Evolutionary conservation across 1,140 invertebrate genomes (phyloP).

Genomic region (Drosophila aff.): DNA sequence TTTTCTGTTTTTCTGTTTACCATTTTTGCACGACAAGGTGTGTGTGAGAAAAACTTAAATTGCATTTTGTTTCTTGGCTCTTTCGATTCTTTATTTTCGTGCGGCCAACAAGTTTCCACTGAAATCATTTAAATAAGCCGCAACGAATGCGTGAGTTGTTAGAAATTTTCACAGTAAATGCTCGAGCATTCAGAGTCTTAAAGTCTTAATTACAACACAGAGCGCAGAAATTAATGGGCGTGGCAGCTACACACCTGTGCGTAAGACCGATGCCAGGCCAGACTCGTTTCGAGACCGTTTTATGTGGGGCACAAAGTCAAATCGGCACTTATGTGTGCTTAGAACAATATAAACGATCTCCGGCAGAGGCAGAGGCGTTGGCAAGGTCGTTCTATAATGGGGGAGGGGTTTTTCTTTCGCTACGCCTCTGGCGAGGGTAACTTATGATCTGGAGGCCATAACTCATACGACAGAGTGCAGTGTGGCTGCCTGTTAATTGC

Average conservation of each 20-base stretch:
- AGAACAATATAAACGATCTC: constrained; percentile 44
- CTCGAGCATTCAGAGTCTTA: constrained; percentile 29
- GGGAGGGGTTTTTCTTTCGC: not conserved
- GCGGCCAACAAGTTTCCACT: constrained; percentile 37
- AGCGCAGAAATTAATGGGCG: constrained; percentile 24
- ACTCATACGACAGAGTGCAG: constrained; percentile 21
- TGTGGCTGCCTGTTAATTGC: constrained; percentile 42
- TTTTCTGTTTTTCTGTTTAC: constrained; percentile 18
- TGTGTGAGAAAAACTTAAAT: constrained; percentile 57
- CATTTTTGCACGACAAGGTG: constrained; percentile 31
- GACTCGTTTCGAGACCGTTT: constrained; percentile 16
- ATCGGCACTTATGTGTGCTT: constrained; percentile 7
- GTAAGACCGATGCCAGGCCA: constrained; percentile 32
- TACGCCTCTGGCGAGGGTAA: constrained; percentile 23
- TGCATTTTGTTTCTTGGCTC: constrained; percentile 42
- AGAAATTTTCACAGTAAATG: constrained; percentile 46
- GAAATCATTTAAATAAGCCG: constrained; percentile 43
- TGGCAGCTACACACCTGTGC: constrained; percentile 46
- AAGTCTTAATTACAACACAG: constrained; percentile 61
- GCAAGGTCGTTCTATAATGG: constrained; percentile 29
- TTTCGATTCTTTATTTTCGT: constrained; percentile 33
- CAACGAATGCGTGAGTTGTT: constrained; percentile 35
- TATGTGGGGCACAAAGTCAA: constrained; percentile 39
- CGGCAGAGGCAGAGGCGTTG: constrained; percentile 25
- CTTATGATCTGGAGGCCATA: constrained; percentile 24